Evolutionary conservation across 2,113 vertebrate genomes (phyloP).

Genomic region (Hiodon tergisus): DNA sequence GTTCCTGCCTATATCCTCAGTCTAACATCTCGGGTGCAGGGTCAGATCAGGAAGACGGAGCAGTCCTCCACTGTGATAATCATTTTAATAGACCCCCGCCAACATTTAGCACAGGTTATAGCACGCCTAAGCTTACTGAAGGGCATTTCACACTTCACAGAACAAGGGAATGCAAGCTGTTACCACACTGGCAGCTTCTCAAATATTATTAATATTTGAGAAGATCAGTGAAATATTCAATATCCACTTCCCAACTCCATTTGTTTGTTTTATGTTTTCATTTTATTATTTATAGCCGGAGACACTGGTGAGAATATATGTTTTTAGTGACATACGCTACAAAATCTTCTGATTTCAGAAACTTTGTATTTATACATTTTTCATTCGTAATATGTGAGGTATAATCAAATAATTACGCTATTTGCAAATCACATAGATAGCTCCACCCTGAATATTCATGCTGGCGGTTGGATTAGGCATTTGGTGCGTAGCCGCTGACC

Average conservation of each 20-base stretch:
- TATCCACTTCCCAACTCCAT: constrained; percentile 54
- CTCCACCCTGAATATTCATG: constrained; percentile 9
- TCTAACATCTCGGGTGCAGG: constrained; percentile 46
- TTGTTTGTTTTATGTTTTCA: constrained; percentile 50
- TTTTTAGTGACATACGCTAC: constrained; percentile 5
- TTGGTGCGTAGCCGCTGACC: neutral
- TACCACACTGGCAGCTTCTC: constrained; percentile 63
- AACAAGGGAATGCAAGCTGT: constrained; percentile 58
- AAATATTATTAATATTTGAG: constrained; percentile 63
- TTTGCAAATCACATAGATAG: neutral
- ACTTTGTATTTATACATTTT: no score
- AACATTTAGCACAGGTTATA: constrained; percentile 54
- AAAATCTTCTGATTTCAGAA: neutral
- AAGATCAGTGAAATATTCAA: constrained; percentile 65
- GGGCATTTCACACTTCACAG: constrained; percentile 62
- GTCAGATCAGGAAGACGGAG: constrained; percentile 23
- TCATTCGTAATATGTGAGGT: no score
- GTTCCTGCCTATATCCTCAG: constrained; percentile 56
- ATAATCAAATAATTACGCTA: no score
- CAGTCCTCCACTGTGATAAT: constrained; percentile 53
- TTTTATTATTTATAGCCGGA: constrained; percentile 39
- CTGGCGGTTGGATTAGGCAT: neutral
- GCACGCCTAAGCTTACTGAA: constrained; percentile 64
- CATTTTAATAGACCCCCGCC: constrained; percentile 63
- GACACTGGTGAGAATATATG: constrained; percentile 42